These are phyloP conservation scores for Pleuronectes platessa DNA, from an alignment of 2,113 vertebrate genomes.

Conservation along the genomic window DNA sequence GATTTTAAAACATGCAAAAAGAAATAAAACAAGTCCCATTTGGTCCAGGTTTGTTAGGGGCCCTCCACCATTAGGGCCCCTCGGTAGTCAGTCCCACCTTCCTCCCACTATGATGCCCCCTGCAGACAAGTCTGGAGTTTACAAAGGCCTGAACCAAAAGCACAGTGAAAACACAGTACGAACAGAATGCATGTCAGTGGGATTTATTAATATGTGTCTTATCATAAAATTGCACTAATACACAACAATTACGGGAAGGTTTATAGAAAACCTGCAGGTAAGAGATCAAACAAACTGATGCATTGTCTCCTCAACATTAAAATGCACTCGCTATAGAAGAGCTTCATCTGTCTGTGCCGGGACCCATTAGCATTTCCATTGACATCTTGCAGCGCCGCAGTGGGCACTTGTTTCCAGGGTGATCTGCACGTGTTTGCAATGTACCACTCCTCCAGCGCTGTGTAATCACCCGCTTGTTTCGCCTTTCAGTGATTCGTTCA, in stretches of 20 bases:
- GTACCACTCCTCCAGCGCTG: conserved; percentile 25
- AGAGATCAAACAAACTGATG: neutral
- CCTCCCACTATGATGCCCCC: neutral
- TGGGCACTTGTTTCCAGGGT: conserved; percentile 30
- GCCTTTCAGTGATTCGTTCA: conserved; percentile 37
- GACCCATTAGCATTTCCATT: conserved; percentile 34
- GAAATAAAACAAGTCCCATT: too few species aligned
- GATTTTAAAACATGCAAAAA: too few species aligned
- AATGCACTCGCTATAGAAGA: neutral
- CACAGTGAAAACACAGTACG: neutral
- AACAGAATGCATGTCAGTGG: neutral
- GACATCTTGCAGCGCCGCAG: conserved; percentile 39
- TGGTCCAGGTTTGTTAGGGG: too few species aligned
- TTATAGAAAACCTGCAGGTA: neutral
- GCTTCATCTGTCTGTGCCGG: conserved; percentile 8
- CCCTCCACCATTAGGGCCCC: neutral
- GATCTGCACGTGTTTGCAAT: conserved; percentile 34
- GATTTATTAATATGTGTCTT: neutral
- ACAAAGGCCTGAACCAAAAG: neutral
- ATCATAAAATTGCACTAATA: neutral
- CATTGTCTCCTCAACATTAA: neutral
- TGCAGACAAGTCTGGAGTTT: neutral
- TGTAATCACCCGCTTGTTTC: conserved; percentile 35
- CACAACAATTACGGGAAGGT: neutral
- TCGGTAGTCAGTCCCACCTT: neutral